Conservation (phyloP, 2,113 vertebrate genomes). For the Silurus meridionalis region DNA sequence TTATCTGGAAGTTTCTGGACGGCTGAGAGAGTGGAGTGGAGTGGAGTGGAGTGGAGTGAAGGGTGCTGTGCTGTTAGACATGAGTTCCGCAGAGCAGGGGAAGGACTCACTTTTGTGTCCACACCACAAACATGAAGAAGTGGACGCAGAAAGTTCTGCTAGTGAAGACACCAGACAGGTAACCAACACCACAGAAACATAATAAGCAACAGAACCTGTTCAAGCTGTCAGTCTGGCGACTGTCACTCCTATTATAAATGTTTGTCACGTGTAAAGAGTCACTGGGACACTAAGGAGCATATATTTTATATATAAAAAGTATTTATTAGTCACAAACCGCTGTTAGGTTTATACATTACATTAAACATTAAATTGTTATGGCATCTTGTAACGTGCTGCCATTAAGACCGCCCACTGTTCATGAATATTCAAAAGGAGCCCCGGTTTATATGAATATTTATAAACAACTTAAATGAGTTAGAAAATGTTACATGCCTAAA, state of each 20-base stretch:
- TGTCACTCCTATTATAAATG: neutral
- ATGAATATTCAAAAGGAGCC: neutral
- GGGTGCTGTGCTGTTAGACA: conserved; percentile 20
- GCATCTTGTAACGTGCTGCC: neutral
- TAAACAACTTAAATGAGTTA: neutral
- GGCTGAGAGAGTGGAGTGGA: conserved; percentile 19
- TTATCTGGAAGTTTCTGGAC: conserved; percentile 38
- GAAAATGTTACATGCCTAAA: neutral
- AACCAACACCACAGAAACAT: conserved; percentile 30
- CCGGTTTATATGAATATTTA: neutral
- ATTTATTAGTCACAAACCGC: neutral
- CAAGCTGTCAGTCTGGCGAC: neutral
- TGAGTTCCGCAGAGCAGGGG: conserved; percentile 50
- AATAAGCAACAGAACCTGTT: conserved; percentile 5
- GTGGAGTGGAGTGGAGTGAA: neutral
- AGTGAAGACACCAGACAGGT: conserved; percentile 51
- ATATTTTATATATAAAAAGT: too few relatives aligned
- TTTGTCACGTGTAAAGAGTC: neutral
- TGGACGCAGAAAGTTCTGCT: conserved; percentile 18
- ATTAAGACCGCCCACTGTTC: neutral
- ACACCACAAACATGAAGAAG: conserved; percentile 40
- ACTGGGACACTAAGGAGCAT: neutral
- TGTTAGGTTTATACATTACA: too few relatives aligned
- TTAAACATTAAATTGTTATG: neutral
- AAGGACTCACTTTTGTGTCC: conserved; percentile 13